phyloP scores from a whole-genome alignment of 1,140 invertebrate genomes.

The Lordiphosa collinella region DNA sequence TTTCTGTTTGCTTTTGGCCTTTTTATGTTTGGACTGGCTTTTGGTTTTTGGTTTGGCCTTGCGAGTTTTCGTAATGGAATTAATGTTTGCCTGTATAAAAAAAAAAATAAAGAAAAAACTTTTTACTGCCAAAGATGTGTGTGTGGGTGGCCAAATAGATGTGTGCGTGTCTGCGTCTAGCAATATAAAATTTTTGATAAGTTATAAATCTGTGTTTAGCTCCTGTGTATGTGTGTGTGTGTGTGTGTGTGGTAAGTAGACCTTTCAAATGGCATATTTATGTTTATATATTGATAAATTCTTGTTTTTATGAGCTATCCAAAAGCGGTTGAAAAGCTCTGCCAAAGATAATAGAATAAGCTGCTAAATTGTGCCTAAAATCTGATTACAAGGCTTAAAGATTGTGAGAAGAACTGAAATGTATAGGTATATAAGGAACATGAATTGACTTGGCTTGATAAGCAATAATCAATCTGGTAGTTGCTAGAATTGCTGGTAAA shows the following conservation, averaged over 20 bases:
- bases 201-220: constrained; percentile 41
- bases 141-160: constrained; percentile 3
- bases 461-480: not conserved
- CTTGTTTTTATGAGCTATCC: constrained; percentile 10
- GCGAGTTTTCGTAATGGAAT: constrained; percentile 62
- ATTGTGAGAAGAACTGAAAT: not conserved
- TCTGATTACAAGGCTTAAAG: constrained; percentile 10
- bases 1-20: constrained; percentile 54
- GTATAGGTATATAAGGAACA: not conserved
- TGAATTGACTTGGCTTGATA: not conserved
- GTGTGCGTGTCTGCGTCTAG: constrained; percentile 27
- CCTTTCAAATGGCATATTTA: constrained; percentile 18
- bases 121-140: constrained; percentile 29
- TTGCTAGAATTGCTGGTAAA: too few species aligned
- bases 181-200: constrained; percentile 48
- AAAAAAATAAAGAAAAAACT: constrained; percentile 49
- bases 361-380: constrained; percentile 5
- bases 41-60: constrained; percentile 61
- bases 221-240: not conserved
- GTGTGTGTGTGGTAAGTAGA: constrained; percentile 1
- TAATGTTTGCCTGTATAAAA: constrained; percentile 58
- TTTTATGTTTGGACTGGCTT: constrained; percentile 48
- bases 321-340: constrained; percentile 6
- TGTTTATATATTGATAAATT: constrained; percentile 12
- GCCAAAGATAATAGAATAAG: not conserved